phyloP scores from a whole-genome alignment of 1,140 invertebrate genomes.

The Helicoverpa zea region DNA sequence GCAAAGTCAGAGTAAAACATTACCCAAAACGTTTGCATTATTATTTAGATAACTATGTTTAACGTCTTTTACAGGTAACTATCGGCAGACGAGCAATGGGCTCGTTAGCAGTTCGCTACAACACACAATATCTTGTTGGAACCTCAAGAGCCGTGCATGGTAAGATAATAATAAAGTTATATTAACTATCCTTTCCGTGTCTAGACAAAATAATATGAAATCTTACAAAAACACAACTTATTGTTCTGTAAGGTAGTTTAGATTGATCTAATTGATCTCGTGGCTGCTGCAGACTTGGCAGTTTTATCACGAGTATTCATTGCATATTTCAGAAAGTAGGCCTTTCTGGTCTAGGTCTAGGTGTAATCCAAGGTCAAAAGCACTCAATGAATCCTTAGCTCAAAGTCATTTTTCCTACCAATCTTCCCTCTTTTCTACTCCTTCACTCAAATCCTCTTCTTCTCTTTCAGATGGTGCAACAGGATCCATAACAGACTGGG shows the following conservation, averaged over 20 bases:
- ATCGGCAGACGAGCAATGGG: constrained; percentile 80
- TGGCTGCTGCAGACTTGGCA: too few relatives aligned
- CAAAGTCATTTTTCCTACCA: too few relatives aligned
- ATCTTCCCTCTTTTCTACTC: too few relatives aligned
- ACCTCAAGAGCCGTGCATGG: constrained; percentile 75
- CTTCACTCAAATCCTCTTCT: neutral
- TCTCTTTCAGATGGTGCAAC: constrained; percentile 74
- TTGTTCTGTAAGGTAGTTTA: too few relatives aligned
- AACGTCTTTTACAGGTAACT: constrained; percentile 60
- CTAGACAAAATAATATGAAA: neutral
- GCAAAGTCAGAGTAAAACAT: too few relatives aligned
- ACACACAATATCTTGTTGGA: constrained; percentile 78
- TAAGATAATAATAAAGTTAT: constrained; percentile 59
- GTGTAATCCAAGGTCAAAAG: too few relatives aligned
- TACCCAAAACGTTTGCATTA: too few relatives aligned
- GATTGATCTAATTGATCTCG: too few relatives aligned
- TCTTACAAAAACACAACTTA: neutral
- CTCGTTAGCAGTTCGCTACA: constrained; percentile 74
- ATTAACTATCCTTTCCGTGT: neutral
- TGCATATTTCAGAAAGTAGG: too few relatives aligned
- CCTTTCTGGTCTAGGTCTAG: too few relatives aligned
- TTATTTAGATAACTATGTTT: neutral
- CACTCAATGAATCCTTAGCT: too few relatives aligned
- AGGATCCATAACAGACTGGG: constrained; percentile 87
- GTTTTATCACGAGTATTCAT: too few relatives aligned